These are phyloP conservation scores for Pterois miles DNA, from an alignment of 2,797 vertebrate species.

Conservation along the genomic window DNA sequence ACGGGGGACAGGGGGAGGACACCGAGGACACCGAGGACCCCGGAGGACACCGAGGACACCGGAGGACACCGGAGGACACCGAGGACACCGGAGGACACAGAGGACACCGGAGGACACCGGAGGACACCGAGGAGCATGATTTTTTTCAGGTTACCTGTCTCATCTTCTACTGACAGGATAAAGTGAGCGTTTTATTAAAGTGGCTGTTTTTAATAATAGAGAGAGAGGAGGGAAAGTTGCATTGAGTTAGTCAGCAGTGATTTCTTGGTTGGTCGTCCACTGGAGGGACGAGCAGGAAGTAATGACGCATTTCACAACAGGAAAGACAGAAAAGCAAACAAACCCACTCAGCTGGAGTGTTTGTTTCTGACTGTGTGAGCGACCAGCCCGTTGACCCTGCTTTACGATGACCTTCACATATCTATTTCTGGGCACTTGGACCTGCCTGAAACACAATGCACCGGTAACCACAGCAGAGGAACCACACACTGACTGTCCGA, in stretches of 20 bases:
- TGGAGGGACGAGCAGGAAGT: constrained; percentile 26
- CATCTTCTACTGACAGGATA: too few relatives aligned
- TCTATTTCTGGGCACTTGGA: constrained; percentile 36
- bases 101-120: too few relatives aligned
- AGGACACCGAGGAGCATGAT: too few relatives aligned
- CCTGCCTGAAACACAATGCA: constrained; percentile 1
- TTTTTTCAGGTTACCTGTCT: too few relatives aligned
- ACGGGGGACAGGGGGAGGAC: too few relatives aligned
- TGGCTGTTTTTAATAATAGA: too few relatives aligned
- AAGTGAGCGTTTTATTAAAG: too few relatives aligned
- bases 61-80: too few relatives aligned
- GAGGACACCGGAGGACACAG: too few relatives aligned
- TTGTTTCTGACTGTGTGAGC: constrained; percentile 14
- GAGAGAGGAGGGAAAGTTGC: neutral
- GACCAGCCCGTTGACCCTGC: constrained; percentile 17
- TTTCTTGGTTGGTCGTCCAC: constrained; percentile 17
- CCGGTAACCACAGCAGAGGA: neutral
- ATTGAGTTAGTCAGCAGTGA: constrained; percentile 13
- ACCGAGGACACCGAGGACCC: too few relatives aligned
- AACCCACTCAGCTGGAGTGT: constrained; percentile 31
- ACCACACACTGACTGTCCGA: neutral
- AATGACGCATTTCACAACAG: constrained; percentile 46
- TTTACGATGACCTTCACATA: neutral
- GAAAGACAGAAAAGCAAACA: constrained; percentile 46
- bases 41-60: too few relatives aligned